Percentiles rank a stretch among this genome's conserved stretches.
Evolutionary conservation across 2,888 invertebrate genomes (phyloP).

Genomic region (Trimorus sp.): DNA sequence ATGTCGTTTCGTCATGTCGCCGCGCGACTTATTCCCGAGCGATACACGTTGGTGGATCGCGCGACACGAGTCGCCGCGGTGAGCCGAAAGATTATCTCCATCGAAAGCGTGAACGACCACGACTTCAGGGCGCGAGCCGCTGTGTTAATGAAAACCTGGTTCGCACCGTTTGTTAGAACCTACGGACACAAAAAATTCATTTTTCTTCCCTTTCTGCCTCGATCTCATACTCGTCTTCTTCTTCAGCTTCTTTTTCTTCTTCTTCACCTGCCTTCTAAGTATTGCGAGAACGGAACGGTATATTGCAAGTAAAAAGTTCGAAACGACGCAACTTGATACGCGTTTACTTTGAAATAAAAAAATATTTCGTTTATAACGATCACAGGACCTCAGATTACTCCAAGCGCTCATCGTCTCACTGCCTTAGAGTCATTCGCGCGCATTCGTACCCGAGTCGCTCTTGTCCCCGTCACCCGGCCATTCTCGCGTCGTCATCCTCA

Average conservation of each 20-base stretch:
- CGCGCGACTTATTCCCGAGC: constrained; percentile 2
- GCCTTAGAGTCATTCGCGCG: constrained; percentile 61
- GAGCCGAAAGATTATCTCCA: constrained; percentile 72
- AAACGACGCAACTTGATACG: constrained; percentile 78
- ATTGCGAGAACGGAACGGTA: constrained; percentile 82
- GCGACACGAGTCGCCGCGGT: constrained; percentile 21
- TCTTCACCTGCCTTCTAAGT: constrained; percentile 76
- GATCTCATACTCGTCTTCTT: constrained; percentile 71
- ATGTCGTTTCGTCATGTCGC: constrained; percentile 29
- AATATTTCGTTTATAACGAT: constrained; percentile 82
- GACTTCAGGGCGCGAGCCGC: constrained; percentile 66
- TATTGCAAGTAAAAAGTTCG: constrained; percentile 81
- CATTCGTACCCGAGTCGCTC: constrained; percentile 61
- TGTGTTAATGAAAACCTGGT: constrained; percentile 53
- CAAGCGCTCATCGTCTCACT: constrained; percentile 77
- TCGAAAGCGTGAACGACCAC: constrained; percentile 74
- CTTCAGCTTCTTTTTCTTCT: constrained; percentile 52
- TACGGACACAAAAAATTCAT: constrained; percentile 68
- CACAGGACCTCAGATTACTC: constrained; percentile 82
- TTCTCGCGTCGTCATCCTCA: constrained; percentile 27
- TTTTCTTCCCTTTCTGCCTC: constrained; percentile 70
- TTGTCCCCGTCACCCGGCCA: constrained; percentile 34
- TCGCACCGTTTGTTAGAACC: constrained; percentile 66
- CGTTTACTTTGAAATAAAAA: constrained; percentile 81
- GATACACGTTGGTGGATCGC: constrained; percentile 30